These are phyloP conservation scores for Crocidura indochinensis DNA, from an alignment of 2,797 vertebrate species.

Conservation along the genomic window DNA sequence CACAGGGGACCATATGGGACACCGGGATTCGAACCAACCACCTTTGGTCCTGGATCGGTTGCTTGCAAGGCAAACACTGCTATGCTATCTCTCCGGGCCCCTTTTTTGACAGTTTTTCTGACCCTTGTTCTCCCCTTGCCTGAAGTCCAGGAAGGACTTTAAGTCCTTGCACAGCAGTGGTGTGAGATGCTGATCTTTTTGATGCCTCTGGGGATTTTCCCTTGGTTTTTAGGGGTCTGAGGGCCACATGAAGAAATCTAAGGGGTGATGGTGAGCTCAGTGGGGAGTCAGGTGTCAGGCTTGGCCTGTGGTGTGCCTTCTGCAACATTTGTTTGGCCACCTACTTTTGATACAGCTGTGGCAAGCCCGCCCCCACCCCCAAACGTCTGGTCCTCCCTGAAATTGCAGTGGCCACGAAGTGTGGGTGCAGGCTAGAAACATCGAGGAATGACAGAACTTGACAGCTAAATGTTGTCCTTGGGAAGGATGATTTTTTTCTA, in stretches of 20 bases:
- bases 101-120: too few relatives aligned
- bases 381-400: not conserved
- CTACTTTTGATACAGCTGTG: too few relatives aligned
- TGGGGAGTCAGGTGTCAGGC: not conserved
- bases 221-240: not conserved
- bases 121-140: not conserved
- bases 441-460: not conserved
- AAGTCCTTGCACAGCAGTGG: not conserved
- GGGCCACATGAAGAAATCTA: not conserved
- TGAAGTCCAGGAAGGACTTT: not conserved
- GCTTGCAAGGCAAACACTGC: too few relatives aligned
- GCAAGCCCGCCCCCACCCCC: not conserved
- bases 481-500: too few relatives aligned
- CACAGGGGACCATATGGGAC: too few relatives aligned
- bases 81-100: too few relatives aligned
- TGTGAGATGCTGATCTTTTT: conserved; percentile 50
- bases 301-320: not conserved
- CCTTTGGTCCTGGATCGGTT: too few relatives aligned
- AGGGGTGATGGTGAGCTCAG: not conserved
- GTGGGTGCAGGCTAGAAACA: not conserved
- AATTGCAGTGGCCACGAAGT: too few relatives aligned
- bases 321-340: not conserved
- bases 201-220: not conserved
- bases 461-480: not conserved
- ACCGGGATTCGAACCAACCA: too few relatives aligned